phyloP scores from a whole-genome alignment of 2,113 vertebrate species.

The Dasyurus viverrinus region DNA sequence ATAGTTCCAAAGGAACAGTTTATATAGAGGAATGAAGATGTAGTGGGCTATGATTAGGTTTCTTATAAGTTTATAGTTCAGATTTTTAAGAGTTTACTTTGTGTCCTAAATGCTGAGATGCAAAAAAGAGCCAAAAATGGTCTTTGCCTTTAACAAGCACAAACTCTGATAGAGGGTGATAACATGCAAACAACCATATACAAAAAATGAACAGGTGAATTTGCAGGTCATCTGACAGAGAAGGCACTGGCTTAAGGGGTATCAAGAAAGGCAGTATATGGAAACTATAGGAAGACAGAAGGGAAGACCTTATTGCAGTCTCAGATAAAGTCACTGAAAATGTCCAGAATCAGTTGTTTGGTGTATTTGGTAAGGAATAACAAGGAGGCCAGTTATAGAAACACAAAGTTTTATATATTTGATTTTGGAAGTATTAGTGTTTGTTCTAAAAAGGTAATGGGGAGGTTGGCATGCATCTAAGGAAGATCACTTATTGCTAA shows the following conservation, averaged over 20 bases:
- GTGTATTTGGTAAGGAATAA: background rate
- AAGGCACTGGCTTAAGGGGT: background rate
- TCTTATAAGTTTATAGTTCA: background rate
- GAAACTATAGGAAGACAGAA: background rate
- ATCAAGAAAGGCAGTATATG: background rate
- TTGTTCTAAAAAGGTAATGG: background rate
- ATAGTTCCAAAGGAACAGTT: too few relatives aligned
- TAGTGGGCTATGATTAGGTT: background rate
- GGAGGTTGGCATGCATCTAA: background rate
- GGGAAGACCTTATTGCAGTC: background rate
- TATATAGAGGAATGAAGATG: too few relatives aligned
- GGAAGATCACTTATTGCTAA: background rate
- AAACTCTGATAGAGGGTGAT: background rate
- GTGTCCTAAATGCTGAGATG: background rate
- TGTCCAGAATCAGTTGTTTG: background rate
- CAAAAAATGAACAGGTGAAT: background rate
- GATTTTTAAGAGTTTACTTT: background rate
- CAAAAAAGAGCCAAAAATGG: background rate
- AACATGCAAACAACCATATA: background rate
- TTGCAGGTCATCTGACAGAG: background rate
- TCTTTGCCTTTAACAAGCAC: background rate
- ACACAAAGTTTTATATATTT: background rate
- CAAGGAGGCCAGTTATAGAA: background rate
- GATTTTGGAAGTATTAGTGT: background rate
- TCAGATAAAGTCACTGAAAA: background rate